These are phyloP conservation scores for Leptodactylus fuscus DNA, from an alignment of 2,113 vertebrate genomes.

Conservation along the genomic window DNA sequence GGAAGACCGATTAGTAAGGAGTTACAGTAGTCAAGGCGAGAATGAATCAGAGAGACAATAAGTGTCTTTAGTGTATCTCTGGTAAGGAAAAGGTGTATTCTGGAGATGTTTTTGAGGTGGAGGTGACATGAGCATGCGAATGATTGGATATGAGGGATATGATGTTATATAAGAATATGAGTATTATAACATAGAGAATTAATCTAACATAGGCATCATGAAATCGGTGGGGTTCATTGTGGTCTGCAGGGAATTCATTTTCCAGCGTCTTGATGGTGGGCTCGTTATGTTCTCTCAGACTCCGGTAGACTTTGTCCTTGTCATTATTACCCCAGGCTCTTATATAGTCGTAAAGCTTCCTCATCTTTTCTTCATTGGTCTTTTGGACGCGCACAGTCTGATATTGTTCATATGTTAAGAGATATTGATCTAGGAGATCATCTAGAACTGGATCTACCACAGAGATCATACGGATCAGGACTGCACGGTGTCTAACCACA, in stretches of 20 bases:
- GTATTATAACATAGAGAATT: too few species aligned
- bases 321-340: background rate
- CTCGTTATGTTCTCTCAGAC: background rate
- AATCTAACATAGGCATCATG: too few species aligned
- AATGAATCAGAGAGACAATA: too few species aligned
- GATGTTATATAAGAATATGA: too few species aligned
- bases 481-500: background rate
- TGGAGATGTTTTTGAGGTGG: too few species aligned
- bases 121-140: too few species aligned
- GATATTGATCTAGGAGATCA: background rate
- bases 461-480: background rate
- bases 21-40: too few species aligned
- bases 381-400: background rate
- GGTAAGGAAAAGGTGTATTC: too few species aligned
- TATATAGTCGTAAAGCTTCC: constrained; percentile 7
- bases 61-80: too few species aligned
- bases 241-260: background rate
- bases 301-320: constrained; percentile 3
- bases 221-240: background rate
- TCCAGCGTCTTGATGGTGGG: constrained; percentile 7
- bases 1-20: too few species aligned
- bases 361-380: constrained; percentile 17
- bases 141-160: too few species aligned
- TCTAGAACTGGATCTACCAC: background rate
- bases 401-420: background rate